These are phyloP conservation scores for Thereuonema tuberculata DNA, from an alignment of 1,140 invertebrate genomes.

Conservation along the genomic window DNA sequence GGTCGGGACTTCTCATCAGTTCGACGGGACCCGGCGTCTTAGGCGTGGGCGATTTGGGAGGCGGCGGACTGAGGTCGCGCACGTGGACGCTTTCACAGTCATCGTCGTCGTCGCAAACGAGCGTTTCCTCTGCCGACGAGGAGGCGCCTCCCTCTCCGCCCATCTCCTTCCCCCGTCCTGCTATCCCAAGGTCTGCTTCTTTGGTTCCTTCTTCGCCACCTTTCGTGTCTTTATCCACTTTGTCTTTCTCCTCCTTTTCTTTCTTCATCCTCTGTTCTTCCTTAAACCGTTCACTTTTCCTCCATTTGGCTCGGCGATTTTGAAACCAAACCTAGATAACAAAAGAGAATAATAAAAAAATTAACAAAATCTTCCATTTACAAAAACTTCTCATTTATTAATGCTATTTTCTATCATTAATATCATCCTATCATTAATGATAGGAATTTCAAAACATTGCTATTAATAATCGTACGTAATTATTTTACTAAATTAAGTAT, in stretches of 20 bases:
- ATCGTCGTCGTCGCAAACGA: background rate
- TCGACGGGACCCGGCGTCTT: background rate
- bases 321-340: constrained; percentile 98
- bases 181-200: constrained; percentile 9
- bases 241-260: constrained; percentile 41
- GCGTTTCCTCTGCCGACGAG: background rate
- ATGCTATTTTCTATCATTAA: no score
- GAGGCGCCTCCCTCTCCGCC: constrained; percentile 6
- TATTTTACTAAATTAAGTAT: no score
- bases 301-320: constrained; percentile 84
- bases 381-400: no score
- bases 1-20: background rate
- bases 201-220: constrained; percentile 11
- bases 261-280: constrained; percentile 67
- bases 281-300: constrained; percentile 77
- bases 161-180: constrained; percentile 4
- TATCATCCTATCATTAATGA: no score
- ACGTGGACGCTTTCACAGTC: background rate
- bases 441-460: no score
- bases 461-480: no score
- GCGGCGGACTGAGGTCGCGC: background rate
- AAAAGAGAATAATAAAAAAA: no score
- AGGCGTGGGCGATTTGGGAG: background rate
- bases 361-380: no score
- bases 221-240: constrained; percentile 8